These are phyloP conservation scores for Stylophora pistillata DNA, from an alignment of 64 coral and sea anemone species.

Conservation along the genomic window DNA sequence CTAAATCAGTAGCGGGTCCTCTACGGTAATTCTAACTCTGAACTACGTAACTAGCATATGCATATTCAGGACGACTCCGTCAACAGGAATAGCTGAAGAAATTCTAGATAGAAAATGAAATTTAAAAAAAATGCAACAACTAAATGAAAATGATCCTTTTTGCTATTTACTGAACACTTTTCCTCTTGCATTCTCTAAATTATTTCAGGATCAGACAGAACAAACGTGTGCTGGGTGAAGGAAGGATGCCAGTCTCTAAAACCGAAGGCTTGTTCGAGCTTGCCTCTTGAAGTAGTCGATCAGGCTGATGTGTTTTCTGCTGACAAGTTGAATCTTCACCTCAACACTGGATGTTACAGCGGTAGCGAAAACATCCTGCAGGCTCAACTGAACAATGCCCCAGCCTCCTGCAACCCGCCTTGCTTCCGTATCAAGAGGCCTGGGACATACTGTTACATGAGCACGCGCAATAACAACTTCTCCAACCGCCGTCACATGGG, in stretches of 20 bases:
- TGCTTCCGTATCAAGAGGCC: slow-evolving; percentile 65
- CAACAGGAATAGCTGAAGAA: no score
- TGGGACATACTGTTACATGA: slow-evolving; percentile 59
- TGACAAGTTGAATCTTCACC: slow-evolving; percentile 39
- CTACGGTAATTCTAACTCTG: no score
- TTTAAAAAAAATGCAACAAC: not conserved
- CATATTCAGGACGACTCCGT: no score
- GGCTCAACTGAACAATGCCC: slow-evolving; percentile 48
- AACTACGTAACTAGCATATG: no score
- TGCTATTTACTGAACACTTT: not conserved
- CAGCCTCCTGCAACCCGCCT: slow-evolving; percentile 60
- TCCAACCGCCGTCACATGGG: slow-evolving; percentile 65
- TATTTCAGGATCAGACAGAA: slow-evolving; percentile 36
- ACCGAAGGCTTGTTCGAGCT: slow-evolving; percentile 35
- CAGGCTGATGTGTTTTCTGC: slow-evolving; percentile 15
- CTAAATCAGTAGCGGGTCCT: no score
- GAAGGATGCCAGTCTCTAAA: slow-evolving; percentile 56
- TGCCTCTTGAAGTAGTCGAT: slow-evolving; percentile 60
- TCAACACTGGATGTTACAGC: slow-evolving; percentile 47
- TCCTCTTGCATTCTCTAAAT: not conserved
- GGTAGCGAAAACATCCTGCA: not conserved
- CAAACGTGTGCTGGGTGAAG: slow-evolving; percentile 57
- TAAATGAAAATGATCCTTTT: not conserved
- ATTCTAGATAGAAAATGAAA: no score
- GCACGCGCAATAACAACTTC: slow-evolving; percentile 74